A percentile compares a stretch with the other conserved stretches of the same genome.
These are phyloP conservation scores for Glyptemys insculpta DNA, from an alignment of 2,797 vertebrate genomes.

Conservation along the genomic window DNA sequence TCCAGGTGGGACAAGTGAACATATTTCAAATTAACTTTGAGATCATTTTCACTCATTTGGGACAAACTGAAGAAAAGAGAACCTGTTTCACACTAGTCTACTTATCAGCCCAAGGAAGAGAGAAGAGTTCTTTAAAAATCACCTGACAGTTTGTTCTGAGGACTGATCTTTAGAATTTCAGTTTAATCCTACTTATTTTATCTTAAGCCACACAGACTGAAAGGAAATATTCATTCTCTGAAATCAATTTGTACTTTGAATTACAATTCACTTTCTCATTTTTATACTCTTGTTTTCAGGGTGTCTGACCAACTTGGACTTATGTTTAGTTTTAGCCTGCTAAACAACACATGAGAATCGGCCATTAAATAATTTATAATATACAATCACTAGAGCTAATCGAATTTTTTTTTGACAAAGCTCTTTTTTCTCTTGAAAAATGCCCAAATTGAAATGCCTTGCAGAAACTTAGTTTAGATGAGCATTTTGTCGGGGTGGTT, in stretches of 20 bases:
- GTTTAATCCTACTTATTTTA: constrained; percentile 53
- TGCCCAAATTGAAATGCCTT: not conserved
- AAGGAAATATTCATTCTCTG: not conserved
- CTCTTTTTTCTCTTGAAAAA: not conserved
- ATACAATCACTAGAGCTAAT: not conserved
- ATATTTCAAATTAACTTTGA: not conserved
- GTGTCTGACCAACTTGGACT: not conserved
- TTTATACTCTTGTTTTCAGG: constrained; percentile 22
- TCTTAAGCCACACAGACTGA: not conserved
- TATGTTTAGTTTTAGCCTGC: not conserved
- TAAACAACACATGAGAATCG: not conserved
- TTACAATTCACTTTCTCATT: not conserved
- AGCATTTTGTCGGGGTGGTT: not conserved
- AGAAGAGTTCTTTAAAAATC: constrained; percentile 62
- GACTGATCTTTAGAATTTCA: constrained; percentile 27
- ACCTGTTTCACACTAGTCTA: not conserved
- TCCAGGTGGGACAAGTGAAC: not conserved
- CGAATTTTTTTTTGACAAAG: not conserved
- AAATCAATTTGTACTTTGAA: constrained; percentile 1
- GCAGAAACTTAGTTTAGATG: not conserved
- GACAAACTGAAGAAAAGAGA: not conserved
- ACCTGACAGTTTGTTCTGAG: constrained; percentile 37
- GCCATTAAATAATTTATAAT: not conserved
- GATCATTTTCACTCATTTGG: not conserved
- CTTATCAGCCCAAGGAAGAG: constrained; percentile 16